Conservation (phyloP, 2,113 vertebrate genomes). For the Himantopus leucocephalus region DNA sequence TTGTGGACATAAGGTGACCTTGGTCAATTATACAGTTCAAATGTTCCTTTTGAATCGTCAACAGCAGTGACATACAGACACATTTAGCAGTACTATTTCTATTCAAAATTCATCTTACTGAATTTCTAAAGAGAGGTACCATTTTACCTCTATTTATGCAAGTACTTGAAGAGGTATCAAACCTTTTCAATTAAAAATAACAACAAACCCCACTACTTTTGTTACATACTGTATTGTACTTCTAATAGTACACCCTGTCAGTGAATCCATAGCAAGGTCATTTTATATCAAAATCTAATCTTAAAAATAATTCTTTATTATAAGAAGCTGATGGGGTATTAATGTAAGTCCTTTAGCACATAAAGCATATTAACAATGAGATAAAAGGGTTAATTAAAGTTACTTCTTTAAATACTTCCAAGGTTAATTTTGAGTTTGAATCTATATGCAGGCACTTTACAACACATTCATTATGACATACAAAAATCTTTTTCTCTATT, state of each 20-base stretch:
- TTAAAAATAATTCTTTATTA: background rate
- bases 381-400: constrained; percentile 13
- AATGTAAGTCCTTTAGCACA: background rate
- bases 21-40: background rate
- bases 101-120: background rate
- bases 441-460: background rate
- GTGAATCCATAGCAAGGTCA: background rate
- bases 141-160: background rate
- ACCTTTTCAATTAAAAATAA: background rate
- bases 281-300: constrained; percentile 12
- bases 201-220: background rate
- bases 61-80: background rate
- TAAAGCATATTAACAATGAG: background rate
- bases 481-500: background rate
- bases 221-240: background rate
- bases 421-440: constrained; percentile 13
- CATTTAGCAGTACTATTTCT: background rate
- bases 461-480: background rate
- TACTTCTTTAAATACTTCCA: constrained; percentile 21
- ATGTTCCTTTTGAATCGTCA: background rate
- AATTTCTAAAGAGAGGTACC: background rate
- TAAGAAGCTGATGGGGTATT: background rate
- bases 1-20: background rate
- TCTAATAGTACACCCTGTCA: background rate
- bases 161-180: background rate